Percentiles rank a stretch among this genome's conserved stretches.
Conservation (phyloP, 2,797 vertebrate genomes). For the Sus cebifrons region DNA sequence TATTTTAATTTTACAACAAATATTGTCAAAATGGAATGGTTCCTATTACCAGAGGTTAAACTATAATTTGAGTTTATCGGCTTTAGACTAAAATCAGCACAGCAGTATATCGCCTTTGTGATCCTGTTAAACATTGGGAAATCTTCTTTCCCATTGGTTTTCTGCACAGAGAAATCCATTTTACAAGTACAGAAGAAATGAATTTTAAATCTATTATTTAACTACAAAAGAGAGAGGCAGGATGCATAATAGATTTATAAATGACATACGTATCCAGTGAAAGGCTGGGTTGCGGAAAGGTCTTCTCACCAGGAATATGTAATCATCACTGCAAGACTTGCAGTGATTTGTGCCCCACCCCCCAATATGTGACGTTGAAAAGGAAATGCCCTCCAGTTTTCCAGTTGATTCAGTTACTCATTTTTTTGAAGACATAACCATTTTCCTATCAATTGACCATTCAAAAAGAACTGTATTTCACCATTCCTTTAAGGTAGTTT, state of each 20-base stretch:
- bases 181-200: constrained; percentile 75
- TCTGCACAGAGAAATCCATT: constrained; percentile 76
- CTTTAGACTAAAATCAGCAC: constrained; percentile 81
- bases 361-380: constrained; percentile 26
- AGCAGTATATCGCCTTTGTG: constrained; percentile 74
- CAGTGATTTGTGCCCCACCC: constrained; percentile 7
- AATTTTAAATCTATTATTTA: constrained; percentile 81
- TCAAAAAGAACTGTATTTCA: constrained; percentile 41
- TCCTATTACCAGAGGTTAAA: constrained; percentile 78
- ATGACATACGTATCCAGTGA: constrained; percentile 60
- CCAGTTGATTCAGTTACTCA: constrained; percentile 27
- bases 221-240: constrained; percentile 71
- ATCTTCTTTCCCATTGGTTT: constrained; percentile 77
- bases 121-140: constrained; percentile 72
- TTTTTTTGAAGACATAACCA: constrained; percentile 56
- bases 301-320: constrained; percentile 62
- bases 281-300: constrained; percentile 54
- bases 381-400: background rate
- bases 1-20: constrained; percentile 81
- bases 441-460: constrained; percentile 15
- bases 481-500: background rate
- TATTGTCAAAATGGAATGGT: constrained; percentile 78
- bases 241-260: constrained; percentile 66
- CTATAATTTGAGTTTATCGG: constrained; percentile 81
- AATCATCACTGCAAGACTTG: background rate